These are phyloP conservation scores for Catagonus wagneri DNA, from an alignment of 2,113 vertebrate species.

Conservation along the genomic window DNA sequence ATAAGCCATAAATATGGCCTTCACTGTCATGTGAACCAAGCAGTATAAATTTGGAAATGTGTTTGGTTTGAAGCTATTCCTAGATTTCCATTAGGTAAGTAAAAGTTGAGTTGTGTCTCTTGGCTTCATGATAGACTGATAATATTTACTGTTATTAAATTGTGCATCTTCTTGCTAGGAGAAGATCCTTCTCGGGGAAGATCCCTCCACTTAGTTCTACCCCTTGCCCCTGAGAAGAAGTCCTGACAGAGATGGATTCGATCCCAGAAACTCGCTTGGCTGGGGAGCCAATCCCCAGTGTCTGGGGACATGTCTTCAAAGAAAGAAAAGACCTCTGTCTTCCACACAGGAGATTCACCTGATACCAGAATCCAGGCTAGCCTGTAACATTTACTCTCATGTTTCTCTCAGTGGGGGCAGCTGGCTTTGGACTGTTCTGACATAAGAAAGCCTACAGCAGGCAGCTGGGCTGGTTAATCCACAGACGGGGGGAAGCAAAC, in stretches of 20 bases:
- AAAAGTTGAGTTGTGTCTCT: background rate
- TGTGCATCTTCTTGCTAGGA: background rate
- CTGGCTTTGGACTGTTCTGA: background rate
- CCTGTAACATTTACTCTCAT: background rate
- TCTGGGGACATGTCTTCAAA: background rate
- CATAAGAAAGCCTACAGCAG: background rate
- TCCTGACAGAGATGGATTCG: background rate
- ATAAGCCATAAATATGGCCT: background rate
- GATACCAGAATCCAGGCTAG: background rate
- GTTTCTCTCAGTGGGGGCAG: background rate
- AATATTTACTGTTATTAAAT: background rate
- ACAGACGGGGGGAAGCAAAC: fast-evolving
- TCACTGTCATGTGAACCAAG: background rate
- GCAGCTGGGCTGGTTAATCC: no score
- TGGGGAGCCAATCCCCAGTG: background rate
- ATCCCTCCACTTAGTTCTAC: background rate
- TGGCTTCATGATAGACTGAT: background rate
- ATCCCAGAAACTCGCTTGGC: background rate
- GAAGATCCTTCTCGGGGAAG: background rate
- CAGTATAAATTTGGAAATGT: background rate
- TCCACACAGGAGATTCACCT: background rate
- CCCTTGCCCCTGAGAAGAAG: background rate
- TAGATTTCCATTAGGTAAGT: background rate
- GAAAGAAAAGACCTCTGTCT: background rate
- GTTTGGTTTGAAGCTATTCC: background rate